A percentile compares a stretch with the other conserved stretches of the same genome.
Conservation (phyloP, 92 coral and sea anemone genomes). For the Chrysogorgia sp. region DNA sequence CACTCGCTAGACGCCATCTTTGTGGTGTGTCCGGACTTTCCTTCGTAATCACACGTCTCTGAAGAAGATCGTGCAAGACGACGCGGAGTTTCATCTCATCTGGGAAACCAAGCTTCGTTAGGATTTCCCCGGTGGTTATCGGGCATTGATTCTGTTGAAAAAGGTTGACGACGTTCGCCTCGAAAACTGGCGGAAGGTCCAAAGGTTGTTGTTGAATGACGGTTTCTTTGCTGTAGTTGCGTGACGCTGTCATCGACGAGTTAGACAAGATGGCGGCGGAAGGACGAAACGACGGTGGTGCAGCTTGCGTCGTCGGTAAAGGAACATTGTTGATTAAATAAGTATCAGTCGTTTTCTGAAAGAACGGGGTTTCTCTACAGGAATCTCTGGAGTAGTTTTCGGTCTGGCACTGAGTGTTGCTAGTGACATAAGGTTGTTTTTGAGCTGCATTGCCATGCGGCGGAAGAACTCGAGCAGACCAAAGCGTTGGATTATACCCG, state of each 20-base stretch:
- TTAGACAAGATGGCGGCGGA: slow-evolving; percentile 45
- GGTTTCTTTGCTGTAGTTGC: slow-evolving; percentile 15
- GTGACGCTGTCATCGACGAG: slow-evolving; percentile 1
- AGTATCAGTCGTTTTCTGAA: slow-evolving; percentile 15
- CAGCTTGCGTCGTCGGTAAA: slow-evolving; percentile 2
- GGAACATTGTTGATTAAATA: slow-evolving; percentile 3
- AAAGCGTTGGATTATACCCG: slow-evolving; percentile 26
- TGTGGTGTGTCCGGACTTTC: slow-evolving; percentile 7
- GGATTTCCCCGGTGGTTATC: not conserved
- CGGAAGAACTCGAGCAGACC: not conserved
- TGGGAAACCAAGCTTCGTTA: slow-evolving; percentile 4
- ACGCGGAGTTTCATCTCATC: not conserved
- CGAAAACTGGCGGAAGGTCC: slow-evolving; percentile 1
- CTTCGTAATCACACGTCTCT: slow-evolving; percentile 9
- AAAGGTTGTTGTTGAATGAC: not conserved
- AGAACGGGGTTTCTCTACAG: not conserved
- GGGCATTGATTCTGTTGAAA: slow-evolving; percentile 13
- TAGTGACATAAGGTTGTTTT: not conserved
- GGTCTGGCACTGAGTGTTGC: not conserved
- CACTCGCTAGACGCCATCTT: slow-evolving; percentile 46
- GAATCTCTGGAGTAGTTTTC: not conserved
- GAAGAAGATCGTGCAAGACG: not conserved
- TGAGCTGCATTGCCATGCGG: not conserved
- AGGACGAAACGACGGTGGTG: too few species aligned
- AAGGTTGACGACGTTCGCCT: slow-evolving; percentile 21